A percentile compares a stretch with the other conserved stretches of the same genome.
These are phyloP conservation scores for Siniperca knerii DNA, from an alignment of 2,113 vertebrate genomes.

Conservation along the genomic window DNA sequence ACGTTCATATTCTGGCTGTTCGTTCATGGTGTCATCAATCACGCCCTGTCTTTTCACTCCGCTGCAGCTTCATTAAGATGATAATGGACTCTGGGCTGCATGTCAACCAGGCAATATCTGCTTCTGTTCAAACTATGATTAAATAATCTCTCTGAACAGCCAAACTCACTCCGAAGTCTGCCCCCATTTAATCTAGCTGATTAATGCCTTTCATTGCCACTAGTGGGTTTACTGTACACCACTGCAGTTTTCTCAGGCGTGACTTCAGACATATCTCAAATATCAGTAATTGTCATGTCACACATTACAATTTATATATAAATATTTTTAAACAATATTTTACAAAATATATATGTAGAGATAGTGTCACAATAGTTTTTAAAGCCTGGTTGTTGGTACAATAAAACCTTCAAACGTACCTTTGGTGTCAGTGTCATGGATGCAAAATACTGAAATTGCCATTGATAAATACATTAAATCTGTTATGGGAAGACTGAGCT, in stretches of 20 bases:
- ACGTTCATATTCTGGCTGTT: conserved; percentile 34
- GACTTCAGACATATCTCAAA: not conserved
- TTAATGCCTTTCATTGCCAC: conserved; percentile 18
- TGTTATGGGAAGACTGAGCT: not conserved
- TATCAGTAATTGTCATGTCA: not conserved
- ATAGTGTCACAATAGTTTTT: not conserved
- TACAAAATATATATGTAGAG: too few relatives aligned
- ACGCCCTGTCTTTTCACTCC: conserved; percentile 25
- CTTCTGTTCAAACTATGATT: conserved; percentile 62
- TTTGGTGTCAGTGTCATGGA: not conserved
- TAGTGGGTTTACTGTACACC: not conserved
- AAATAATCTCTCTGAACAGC: conserved; percentile 45
- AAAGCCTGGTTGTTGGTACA: too few relatives aligned
- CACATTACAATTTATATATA: not conserved
- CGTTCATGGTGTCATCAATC: conserved; percentile 58
- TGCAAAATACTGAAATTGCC: not conserved
- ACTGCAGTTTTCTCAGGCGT: not conserved
- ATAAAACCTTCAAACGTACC: too few relatives aligned
- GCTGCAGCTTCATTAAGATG: conserved; percentile 57
- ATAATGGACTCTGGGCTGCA: conserved; percentile 63
- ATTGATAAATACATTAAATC: not conserved
- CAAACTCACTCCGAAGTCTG: conserved; percentile 17
- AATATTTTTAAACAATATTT: not conserved
- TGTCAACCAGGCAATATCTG: conserved; percentile 49
- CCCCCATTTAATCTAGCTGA: conserved; percentile 16